Percentiles rank a stretch among this genome's conserved stretches.
Conservation (phyloP, 1,140 invertebrate species). For the Nymphalis io region DNA sequence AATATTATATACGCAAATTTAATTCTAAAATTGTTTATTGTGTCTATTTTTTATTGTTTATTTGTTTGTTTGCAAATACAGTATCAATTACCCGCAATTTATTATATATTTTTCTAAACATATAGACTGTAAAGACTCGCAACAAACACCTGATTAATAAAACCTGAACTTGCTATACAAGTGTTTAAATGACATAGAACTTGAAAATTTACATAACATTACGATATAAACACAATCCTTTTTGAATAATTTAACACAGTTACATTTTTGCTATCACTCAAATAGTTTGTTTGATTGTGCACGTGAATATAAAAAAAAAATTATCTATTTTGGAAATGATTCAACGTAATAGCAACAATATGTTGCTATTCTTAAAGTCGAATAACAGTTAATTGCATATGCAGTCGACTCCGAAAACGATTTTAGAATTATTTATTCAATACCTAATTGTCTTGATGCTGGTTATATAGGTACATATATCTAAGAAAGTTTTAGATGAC, state of each 20-base stretch:
- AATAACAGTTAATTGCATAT: no score
- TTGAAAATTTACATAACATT: slow-evolving; percentile 72
- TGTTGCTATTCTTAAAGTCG: no score
- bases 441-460: no score
- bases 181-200: slow-evolving; percentile 68
- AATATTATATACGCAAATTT: no score
- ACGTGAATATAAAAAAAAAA: background rate
- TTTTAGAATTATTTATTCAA: no score
- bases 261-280: slow-evolving; percentile 21
- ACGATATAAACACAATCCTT: slow-evolving; percentile 58
- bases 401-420: no score
- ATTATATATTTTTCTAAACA: background rate
- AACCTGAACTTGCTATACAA: slow-evolving; percentile 49
- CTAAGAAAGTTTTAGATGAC: no score
- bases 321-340: background rate
- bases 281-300: slow-evolving; percentile 11
- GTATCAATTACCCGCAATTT: background rate
- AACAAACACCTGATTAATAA: slow-evolving; percentile 31
- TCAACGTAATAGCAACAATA: background rate
- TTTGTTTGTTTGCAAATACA: no score
- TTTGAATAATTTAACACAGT: slow-evolving; percentile 51
- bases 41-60: no score
- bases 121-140: background rate
- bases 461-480: no score
- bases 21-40: no score